Conservation (phyloP, 2,888 invertebrate species). For the Hymenopus coronatus region DNA sequence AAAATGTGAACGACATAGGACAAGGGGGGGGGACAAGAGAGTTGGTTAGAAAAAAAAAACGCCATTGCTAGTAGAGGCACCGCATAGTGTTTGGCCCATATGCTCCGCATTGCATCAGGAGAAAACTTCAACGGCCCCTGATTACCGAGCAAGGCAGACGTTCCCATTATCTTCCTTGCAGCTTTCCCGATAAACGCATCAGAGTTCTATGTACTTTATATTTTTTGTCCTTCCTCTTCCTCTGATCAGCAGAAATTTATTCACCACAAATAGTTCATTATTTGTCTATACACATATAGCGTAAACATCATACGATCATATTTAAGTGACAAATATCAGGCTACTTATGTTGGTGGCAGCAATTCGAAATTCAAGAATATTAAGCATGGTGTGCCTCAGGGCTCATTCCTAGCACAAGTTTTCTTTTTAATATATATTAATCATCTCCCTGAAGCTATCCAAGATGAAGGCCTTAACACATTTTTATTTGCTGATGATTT, state of each 20-base stretch:
- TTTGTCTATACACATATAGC: no score
- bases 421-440: no score
- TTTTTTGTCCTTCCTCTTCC: neutral
- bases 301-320: no score
- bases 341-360: no score
- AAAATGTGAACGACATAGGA: neutral
- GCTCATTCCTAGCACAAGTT: no score
- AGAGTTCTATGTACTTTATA: neutral
- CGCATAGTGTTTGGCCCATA: neutral
- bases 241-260: neutral
- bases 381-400: no score
- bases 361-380: no score
- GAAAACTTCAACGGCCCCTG: neutral
- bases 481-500: no score
- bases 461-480: no score
- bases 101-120: neutral
- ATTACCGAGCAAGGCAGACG: neutral
- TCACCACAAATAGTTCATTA: no score
- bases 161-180: neutral
- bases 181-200: neutral
- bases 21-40: neutral
- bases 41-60: neutral
- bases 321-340: no score
- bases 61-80: neutral
- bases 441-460: no score